Evolutionary conservation across 2,113 vertebrate genomes (phyloP), one percentile per base, ranked within the genome.

Genomic region (Microcebus griseorufus): DNA sequence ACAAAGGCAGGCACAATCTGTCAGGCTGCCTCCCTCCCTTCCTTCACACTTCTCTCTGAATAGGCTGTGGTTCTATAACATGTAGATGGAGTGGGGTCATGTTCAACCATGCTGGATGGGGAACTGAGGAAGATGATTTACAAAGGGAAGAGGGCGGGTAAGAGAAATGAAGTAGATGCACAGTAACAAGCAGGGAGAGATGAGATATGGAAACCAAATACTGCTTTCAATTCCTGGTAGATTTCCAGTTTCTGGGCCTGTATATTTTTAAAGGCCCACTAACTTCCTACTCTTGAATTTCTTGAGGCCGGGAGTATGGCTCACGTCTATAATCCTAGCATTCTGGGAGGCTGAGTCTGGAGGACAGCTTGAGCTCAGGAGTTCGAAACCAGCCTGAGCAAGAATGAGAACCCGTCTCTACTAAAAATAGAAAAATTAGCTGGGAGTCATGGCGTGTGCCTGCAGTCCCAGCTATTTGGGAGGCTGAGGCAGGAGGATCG

Each of bases 251-350:
- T 73, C 53, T 25, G 34, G 39, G 82, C 39, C 6, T 18, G 58
- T 55, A 67, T 83, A 79, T 83, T 95, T 81, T 34, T 88, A 29
- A 79, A 16, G 12, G 16, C 6, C 55, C 62, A 92, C 62, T 78
- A 73, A 81, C 80, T 78, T 83, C n/a, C 89, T 76, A 34, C 1
- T 84, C 79, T 45, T 93, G 11, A 90, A 94, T 80, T 93, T 58
- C 60, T 20, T 60, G 45, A 91, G 27, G 53, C 53, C 17, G 0
- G 53, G 17, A 18, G 17, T 5, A 6, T 55, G 53, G 53, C 53
- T 55, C 53, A 55, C 17, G 5, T 17, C 17, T 55, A 17, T 55
- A 55, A 55, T 55, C 17, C 53, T 55, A 55, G 53, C 53, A 55
- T 17, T 55, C 53, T 55, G 53, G 53, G 17, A 55, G 53, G 53